phyloP scores from a whole-genome alignment of 1,140 invertebrate genomes.

The Meteorus sp. region DNA sequence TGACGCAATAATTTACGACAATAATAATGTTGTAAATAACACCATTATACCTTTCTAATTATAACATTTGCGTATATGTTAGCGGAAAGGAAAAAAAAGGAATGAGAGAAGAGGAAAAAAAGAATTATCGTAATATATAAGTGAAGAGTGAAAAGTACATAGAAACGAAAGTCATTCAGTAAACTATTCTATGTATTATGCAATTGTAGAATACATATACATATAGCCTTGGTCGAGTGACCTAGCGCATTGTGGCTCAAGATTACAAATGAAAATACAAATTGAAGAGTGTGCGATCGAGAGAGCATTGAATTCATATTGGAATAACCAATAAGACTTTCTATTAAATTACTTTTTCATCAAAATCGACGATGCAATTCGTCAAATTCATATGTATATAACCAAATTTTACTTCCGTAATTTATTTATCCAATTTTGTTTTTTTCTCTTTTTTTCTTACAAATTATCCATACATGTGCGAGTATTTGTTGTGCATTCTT shows the following conservation, averaged over 20 bases:
- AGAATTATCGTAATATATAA: not conserved
- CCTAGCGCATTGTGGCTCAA: constrained; percentile 20
- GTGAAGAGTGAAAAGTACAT: not conserved
- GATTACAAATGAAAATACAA: constrained; percentile 2
- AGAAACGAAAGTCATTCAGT: constrained; percentile 14
- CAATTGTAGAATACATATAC: constrained; percentile 1
- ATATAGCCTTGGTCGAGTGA: constrained; percentile 20
- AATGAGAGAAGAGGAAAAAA: not conserved
- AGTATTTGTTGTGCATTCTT: not conserved
- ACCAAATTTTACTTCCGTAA: no score
- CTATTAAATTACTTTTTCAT: not conserved
- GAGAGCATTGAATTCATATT: not conserved
- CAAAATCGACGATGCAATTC: not conserved
- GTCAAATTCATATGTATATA: not conserved
- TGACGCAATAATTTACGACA: no score
- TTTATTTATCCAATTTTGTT: no score
- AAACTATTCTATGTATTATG: constrained; percentile 7
- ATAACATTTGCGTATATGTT: no score
- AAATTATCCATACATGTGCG: not conserved
- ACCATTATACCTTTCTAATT: no score
- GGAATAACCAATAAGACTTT: not conserved
- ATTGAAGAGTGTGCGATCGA: not conserved
- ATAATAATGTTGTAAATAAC: no score
- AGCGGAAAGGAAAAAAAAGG: not conserved
- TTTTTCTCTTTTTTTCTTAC: no score